These are phyloP conservation scores for Natator depressus DNA, from an alignment of 2,113 vertebrate genomes.

Conservation along the genomic window DNA sequence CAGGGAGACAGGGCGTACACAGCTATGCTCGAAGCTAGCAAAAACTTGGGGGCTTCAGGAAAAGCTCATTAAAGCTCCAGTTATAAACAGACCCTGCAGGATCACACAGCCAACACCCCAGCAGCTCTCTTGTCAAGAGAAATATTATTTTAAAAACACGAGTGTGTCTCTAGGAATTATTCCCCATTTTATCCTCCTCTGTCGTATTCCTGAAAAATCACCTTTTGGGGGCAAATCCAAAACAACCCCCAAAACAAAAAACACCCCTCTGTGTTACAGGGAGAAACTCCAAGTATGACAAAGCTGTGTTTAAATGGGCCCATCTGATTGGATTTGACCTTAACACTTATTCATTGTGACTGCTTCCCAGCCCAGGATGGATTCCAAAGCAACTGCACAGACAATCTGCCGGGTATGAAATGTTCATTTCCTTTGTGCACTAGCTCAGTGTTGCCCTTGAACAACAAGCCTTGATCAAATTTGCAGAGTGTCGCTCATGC, in stretches of 20 bases:
- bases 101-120: not conserved
- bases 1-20: accelerated
- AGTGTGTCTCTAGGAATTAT: too few species aligned
- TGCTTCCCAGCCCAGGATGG: not conserved
- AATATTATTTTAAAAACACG: not conserved
- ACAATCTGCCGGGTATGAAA: not conserved
- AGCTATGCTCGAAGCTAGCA: not conserved
- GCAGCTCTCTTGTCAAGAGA: not conserved
- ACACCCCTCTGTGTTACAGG: not conserved
- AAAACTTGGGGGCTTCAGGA: not conserved
- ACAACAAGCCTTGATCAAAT: not conserved
- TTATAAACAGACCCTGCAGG: not conserved
- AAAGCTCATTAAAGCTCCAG: not conserved
- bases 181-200: not conserved
- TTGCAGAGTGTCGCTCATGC: not conserved
- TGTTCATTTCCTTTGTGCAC: conserved; percentile 15
- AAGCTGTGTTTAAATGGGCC: not conserved
- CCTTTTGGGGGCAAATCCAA: not conserved
- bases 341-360: not conserved
- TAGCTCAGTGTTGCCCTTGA: not conserved
- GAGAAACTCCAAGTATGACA: not conserved
- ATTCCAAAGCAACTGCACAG: conserved; percentile 12
- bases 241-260: not conserved
- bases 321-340: conserved; percentile 14
- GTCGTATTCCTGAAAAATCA: not conserved